phyloP scores from a whole-genome alignment of 2,113 vertebrate genomes.

The Ahaetulla prasina region DNA sequence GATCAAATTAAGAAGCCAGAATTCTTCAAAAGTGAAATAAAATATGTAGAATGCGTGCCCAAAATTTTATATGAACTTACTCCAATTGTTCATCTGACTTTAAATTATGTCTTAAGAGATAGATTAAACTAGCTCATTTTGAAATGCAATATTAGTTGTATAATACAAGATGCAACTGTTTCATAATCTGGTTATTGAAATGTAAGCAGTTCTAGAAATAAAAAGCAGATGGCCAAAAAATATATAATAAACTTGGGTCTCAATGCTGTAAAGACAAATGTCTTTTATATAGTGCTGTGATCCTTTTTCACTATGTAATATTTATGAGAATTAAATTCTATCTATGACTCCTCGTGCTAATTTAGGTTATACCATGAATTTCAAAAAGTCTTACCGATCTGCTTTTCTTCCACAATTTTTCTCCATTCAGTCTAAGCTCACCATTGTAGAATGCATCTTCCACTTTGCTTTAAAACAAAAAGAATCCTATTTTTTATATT shows the following conservation, averaged over 20 bases:
- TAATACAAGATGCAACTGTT: not conserved
- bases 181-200: not conserved
- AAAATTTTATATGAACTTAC: not conserved
- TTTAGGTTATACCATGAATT: constrained; percentile 1
- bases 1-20: not conserved
- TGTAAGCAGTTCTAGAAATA: not conserved
- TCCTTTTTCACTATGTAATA: not conserved
- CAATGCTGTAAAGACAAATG: not conserved
- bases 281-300: not conserved
- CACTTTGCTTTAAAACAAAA: constrained; percentile 80
- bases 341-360: not conserved
- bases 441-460: constrained; percentile 92
- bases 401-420: constrained; percentile 93
- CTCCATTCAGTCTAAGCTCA: constrained; percentile 90
- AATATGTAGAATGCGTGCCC: not conserved
- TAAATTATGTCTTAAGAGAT: not conserved
- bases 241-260: not conserved
- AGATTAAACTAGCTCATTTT: not conserved
- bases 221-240: not conserved
- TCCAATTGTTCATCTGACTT: not conserved
- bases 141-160: not conserved
- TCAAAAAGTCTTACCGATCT: constrained; percentile 78
- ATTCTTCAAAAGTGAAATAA: not conserved
- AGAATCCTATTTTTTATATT: constrained; percentile 18
- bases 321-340: not conserved